Conservation (phyloP, 2,113 vertebrate genomes). For the Cichladusa arquata region DNA sequence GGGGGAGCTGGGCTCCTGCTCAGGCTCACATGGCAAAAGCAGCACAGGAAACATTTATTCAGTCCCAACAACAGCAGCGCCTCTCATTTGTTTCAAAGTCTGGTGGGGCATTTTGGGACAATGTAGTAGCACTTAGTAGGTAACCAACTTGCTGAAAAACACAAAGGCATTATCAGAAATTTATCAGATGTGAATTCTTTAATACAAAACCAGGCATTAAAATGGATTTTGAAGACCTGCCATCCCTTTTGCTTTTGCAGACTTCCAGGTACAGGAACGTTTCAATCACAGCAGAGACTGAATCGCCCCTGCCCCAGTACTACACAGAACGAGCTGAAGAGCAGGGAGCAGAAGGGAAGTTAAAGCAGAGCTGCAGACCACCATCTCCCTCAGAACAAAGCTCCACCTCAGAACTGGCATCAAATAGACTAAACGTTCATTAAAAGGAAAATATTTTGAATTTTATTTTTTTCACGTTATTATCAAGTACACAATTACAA, state of each 20-base stretch:
- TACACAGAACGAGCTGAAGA: background rate
- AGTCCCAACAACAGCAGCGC: fast-evolving
- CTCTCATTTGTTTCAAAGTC: fast-evolving
- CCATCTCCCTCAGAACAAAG: conserved; percentile 27
- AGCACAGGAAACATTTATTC: background rate
- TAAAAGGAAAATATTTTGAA: conserved; percentile 92
- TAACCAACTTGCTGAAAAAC: background rate
- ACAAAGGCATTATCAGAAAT: background rate
- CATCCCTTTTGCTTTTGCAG: background rate
- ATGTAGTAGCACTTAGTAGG: fast-evolving
- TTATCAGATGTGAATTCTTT: background rate
- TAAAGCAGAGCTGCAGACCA: background rate
- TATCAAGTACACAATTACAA: conserved; percentile 94
- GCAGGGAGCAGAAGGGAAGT: conserved; percentile 7
- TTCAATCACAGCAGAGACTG: background rate
- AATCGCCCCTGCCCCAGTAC: background rate
- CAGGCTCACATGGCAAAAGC: fast-evolving
- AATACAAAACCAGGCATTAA: background rate
- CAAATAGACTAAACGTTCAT: conserved; percentile 74
- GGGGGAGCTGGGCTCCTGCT: background rate
- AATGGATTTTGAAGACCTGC: background rate
- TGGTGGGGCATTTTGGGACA: background rate
- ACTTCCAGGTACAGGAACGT: background rate
- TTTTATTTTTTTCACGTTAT: conserved; percentile 95
- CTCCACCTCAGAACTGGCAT: conserved; percentile 53